These are phyloP conservation scores for Microctenopoma stevenorrisi DNA, from an alignment of 2,797 vertebrate genomes.

Conservation along the genomic window DNA sequence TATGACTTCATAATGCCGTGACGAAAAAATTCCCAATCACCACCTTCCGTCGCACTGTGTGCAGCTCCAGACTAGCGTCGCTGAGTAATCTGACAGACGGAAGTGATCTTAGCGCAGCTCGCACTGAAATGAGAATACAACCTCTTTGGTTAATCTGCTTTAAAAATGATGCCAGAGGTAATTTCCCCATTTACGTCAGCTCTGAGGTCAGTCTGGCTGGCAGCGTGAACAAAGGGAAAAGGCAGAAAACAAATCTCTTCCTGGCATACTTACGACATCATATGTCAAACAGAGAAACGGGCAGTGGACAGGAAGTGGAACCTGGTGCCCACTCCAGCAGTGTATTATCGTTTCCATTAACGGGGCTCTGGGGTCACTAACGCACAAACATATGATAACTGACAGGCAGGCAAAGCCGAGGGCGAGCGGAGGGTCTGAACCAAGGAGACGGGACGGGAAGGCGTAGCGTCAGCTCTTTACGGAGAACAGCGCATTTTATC, in stretches of 20 bases:
- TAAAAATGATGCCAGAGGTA: conserved; percentile 8
- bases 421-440: conserved; percentile 17
- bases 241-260: conserved; percentile 64
- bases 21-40: conserved; percentile 12
- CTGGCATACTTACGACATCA: conserved; percentile 81
- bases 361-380: conserved; percentile 24
- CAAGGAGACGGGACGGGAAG: conserved; percentile 5
- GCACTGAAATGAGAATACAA: conserved; percentile 7
- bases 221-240: conserved; percentile 43
- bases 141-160: conserved; percentile 5
- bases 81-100: conserved; percentile 50
- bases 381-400: conserved; percentile 13
- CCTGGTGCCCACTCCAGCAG: conserved; percentile 51
- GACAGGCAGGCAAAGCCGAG: conserved; percentile 15
- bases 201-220: conserved; percentile 53
- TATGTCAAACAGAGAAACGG: conserved; percentile 78
- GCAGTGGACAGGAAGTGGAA: conserved; percentile 80
- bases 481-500: conserved; percentile 17
- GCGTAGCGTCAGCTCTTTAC: conserved; percentile 1
- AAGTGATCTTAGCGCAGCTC: conserved; percentile 47
- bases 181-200: conserved; percentile 27
- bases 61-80: neutral
- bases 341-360: conserved; percentile 40
- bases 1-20: conserved; percentile 21
- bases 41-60: conserved; percentile 3